phyloP scores from a whole-genome alignment of 2,797 vertebrate species.

The Perodicticus potto region DNA sequence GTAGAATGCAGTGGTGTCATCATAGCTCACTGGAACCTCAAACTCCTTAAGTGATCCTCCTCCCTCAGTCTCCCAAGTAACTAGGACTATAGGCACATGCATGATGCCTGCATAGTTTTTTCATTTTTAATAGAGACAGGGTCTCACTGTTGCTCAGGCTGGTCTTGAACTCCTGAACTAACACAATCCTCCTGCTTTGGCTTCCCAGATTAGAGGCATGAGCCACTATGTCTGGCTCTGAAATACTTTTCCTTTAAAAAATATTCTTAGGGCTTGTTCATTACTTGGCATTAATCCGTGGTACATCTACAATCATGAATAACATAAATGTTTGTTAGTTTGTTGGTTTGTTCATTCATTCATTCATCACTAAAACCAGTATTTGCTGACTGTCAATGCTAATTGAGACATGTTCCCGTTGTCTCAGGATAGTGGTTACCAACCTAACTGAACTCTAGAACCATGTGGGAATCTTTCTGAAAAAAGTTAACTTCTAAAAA shows the following conservation, averaged over 20 bases:
- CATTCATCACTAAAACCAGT: constrained; percentile 4
- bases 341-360: neutral
- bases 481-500: neutral
- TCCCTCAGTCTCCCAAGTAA: too few relatives aligned
- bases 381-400: neutral
- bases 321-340: neutral
- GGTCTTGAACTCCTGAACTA: too few relatives aligned
- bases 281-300: neutral
- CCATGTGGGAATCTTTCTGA: neutral
- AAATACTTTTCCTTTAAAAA: neutral
- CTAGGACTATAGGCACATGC: too few relatives aligned
- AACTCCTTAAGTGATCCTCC: too few relatives aligned
- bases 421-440: neutral
- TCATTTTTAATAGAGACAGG: too few relatives aligned
- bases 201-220: too few relatives aligned
- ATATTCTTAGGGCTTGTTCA: neutral
- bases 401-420: neutral
- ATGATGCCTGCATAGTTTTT: too few relatives aligned
- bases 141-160: too few relatives aligned
- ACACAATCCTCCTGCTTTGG: too few relatives aligned
- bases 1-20: too few relatives aligned
- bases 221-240: too few relatives aligned
- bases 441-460: constrained; percentile 27
- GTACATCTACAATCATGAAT: neutral
- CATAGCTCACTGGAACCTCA: too few relatives aligned